Conservation (phyloP, 2,888 invertebrate species). For the Tiphia femorata region DNA sequence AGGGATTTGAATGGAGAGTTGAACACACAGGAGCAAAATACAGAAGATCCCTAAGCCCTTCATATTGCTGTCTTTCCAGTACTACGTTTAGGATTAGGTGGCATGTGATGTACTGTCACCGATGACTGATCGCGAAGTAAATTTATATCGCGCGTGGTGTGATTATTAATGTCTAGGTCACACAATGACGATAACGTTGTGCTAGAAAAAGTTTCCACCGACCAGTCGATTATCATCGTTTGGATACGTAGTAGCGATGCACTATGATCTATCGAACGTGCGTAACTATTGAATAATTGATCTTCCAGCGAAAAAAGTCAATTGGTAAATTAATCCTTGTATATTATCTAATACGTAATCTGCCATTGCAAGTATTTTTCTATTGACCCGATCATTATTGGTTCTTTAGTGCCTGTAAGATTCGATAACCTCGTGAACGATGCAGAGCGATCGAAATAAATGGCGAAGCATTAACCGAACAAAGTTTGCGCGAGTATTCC, state of each 20-base stretch:
- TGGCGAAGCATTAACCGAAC: conserved; percentile 5
- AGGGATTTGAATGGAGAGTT: conserved; percentile 24
- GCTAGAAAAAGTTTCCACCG: no score
- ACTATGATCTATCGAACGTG: no score
- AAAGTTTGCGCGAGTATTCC: conserved; percentile 7
- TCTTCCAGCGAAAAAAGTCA: no score
- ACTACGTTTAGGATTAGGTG: neutral
- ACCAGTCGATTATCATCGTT: no score
- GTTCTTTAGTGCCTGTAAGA: neutral
- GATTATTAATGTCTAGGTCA: neutral
- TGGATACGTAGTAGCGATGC: no score
- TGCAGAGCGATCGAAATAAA: conserved; percentile 4
- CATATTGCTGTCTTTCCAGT: conserved; percentile 14
- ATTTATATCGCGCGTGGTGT: neutral
- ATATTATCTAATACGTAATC: no score
- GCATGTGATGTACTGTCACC: neutral
- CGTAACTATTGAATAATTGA: no score
- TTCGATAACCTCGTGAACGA: neutral
- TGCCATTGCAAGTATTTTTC: no score
- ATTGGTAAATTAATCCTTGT: no score
- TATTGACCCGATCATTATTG: no score
- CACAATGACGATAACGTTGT: no score
- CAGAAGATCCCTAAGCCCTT: conserved; percentile 16
- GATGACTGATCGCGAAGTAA: neutral
- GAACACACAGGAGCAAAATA: conserved; percentile 17